A percentile compares a stretch with the other conserved stretches of the same genome.
phyloP scores from a whole-genome alignment of 2,888 invertebrate species.

The Petrolisthes cinctipes region DNA sequence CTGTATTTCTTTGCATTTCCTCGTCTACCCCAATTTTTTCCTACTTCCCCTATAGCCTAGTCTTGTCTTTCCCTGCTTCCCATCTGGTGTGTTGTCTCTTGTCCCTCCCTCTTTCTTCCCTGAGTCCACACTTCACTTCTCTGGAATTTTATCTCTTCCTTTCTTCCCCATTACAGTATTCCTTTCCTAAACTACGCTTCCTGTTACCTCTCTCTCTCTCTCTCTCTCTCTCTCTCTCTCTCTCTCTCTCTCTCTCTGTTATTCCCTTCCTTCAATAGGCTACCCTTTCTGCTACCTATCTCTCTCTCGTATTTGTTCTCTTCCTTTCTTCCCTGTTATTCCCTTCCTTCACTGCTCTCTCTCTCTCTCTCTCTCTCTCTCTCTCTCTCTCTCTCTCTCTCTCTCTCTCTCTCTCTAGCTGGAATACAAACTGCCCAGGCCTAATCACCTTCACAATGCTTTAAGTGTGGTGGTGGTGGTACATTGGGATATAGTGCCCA shows the following conservation, averaged over 20 bases:
- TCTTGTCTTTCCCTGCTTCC: neutral
- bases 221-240: constrained; percentile 25
- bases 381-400: too few relatives aligned
- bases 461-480: too few relatives aligned
- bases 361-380: neutral
- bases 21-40: too few relatives aligned
- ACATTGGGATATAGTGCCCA: too few relatives aligned
- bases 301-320: neutral
- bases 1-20: too few relatives aligned
- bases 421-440: too few relatives aligned
- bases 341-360: neutral
- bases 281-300: neutral
- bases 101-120: neutral
- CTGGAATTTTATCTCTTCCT: neutral
- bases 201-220: neutral
- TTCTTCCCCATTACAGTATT: neutral
- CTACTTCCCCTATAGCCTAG: neutral
- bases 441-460: too few relatives aligned
- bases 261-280: neutral
- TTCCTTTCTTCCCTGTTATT: neutral
- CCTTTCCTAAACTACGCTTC: neutral
- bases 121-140: neutral
- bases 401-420: too few relatives aligned
- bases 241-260: constrained; percentile 29
- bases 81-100: neutral